Percentiles rank a stretch among this genome's conserved stretches.
Evolutionary conservation across 2,888 invertebrate species (phyloP).

Genomic region (Alloplasta piceator): DNA sequence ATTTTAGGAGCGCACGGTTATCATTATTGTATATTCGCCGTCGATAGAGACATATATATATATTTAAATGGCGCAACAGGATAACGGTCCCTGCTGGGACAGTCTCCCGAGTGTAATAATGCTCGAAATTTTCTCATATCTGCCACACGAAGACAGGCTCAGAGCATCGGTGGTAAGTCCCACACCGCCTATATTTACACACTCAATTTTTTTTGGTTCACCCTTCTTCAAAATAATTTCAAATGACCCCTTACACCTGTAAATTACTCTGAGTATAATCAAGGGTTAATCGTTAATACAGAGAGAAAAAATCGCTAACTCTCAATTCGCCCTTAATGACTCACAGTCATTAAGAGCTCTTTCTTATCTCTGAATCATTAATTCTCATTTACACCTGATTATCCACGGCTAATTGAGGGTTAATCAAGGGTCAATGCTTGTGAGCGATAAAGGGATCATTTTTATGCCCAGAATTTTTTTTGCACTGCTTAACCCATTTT

Average conservation of each 20-base stretch:
- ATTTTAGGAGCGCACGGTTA: slow-evolving; percentile 6
- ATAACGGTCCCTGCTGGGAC: slow-evolving; percentile 80
- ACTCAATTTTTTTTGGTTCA: background rate
- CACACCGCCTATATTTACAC: slow-evolving; percentile 5
- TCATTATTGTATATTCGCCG: slow-evolving; percentile 13
- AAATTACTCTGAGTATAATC: no score
- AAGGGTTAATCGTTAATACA: no score
- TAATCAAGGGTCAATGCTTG: no score
- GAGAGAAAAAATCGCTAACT: no score
- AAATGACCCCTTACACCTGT: no score
- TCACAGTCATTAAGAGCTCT: background rate
- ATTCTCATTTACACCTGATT: no score
- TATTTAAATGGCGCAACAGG: slow-evolving; percentile 78
- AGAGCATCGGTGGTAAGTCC: slow-evolving; percentile 79
- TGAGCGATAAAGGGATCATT: no score
- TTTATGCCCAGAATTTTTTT: no score
- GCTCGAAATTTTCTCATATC: slow-evolving; percentile 83
- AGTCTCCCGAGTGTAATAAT: slow-evolving; percentile 83
- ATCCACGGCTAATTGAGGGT: no score
- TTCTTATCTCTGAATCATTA: no score
- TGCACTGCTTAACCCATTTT: no score
- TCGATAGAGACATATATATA: slow-evolving; percentile 15
- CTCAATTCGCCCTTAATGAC: background rate
- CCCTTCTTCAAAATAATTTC: no score
- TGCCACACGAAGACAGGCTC: slow-evolving; percentile 79